Base-by-base conservation (phyloP, 2,113 vertebrate genomes). In the Cynopterus brachyotis region DNA sequence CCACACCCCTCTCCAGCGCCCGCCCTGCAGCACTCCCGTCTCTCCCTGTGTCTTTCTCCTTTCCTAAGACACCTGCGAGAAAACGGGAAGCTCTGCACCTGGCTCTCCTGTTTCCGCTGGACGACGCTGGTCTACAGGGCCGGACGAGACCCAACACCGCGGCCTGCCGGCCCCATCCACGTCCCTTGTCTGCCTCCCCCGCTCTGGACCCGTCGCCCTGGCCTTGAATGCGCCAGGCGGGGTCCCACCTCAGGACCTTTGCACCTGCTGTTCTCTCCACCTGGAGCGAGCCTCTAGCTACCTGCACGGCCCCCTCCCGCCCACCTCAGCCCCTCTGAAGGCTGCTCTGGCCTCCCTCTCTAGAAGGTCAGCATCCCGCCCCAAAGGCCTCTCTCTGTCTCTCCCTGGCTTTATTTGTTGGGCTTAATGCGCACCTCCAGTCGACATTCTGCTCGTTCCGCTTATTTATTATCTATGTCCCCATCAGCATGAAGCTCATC, bases 111-210 rank as follows among this genome's bases (percentile, higher is more conserved):
- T 50, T 62, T 30, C 67, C 55, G 2, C 13, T 15, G 57, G 62
- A 30, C 42, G 24, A 1, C 0, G 0, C 13, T 62, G 30, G 30
- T 55, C 30, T 3, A 2, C 5, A 0, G 24, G 28, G 37, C 40
- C 57, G 20, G 10, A 1, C 2, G 0, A 1, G 16, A 17, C 30
- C 40, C 10, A 6, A 20, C 15, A 19, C 16, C 37, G 20, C 16
- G 12, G 6, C 28, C 57, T 4, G 32, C 35, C 57, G 15, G 37
- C 7, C 59, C 47, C 76, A 16, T n/a, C 64, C 5, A 12, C 47
- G 12, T 60, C 19, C 37, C 66, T 55, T 16, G 9, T 62, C 35
- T 2, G 59, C 42, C n/a, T 75, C 57, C 0, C 28, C 30, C 6
- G 19, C 35, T 13, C 12, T 10, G 2, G 37, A 17, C 24, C 20